Evolutionary conservation across 1,140 invertebrate species (phyloP).

Genomic region (Drosophila bipectinata): DNA sequence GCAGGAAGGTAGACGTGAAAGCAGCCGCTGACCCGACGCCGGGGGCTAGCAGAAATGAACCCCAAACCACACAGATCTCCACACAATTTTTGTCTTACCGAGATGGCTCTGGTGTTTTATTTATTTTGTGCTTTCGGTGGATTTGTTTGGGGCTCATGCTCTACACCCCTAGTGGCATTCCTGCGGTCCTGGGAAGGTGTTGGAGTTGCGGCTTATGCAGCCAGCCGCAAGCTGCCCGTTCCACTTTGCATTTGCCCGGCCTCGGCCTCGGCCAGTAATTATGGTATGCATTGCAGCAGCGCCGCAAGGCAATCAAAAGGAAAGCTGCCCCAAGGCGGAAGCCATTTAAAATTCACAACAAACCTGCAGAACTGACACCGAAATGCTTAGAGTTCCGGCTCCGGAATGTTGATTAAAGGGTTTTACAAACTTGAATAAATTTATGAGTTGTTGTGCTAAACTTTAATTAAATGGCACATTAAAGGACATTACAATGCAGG

Average conservation of each 20-base stretch:
- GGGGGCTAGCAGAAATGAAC: background rate
- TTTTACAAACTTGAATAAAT: slow-evolving; percentile 18
- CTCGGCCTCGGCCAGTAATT: slow-evolving; percentile 16
- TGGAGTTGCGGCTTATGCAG: slow-evolving; percentile 31
- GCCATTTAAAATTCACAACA: slow-evolving; percentile 27
- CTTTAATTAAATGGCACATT: slow-evolving; percentile 26
- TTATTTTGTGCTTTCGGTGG: slow-evolving; percentile 8
- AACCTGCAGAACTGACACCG: slow-evolving; percentile 28
- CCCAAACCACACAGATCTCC: slow-evolving; percentile 7
- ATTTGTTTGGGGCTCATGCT: slow-evolving; percentile 30
- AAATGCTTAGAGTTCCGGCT: slow-evolving; percentile 13
- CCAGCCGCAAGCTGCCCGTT: slow-evolving; percentile 15
- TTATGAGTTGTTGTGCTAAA: slow-evolving; percentile 15
- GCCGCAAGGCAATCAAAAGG: slow-evolving; percentile 32
- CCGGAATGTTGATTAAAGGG: slow-evolving; percentile 18
- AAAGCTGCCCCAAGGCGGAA: slow-evolving; percentile 17
- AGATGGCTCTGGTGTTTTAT: slow-evolving; percentile 10
- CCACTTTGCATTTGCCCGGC: background rate
- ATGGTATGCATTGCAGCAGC: slow-evolving; percentile 31
- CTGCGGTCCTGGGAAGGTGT: slow-evolving; percentile 40
- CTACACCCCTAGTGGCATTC: slow-evolving; percentile 15
- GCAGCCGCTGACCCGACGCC: slow-evolving; percentile 2
- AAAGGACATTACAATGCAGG: background rate
- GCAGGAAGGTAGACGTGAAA: slow-evolving; percentile 1
- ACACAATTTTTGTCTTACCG: slow-evolving; percentile 22